Base-by-base conservation (phyloP, 2,113 vertebrate genomes). In the Cyanoramphus novaezelandiae region DNA sequence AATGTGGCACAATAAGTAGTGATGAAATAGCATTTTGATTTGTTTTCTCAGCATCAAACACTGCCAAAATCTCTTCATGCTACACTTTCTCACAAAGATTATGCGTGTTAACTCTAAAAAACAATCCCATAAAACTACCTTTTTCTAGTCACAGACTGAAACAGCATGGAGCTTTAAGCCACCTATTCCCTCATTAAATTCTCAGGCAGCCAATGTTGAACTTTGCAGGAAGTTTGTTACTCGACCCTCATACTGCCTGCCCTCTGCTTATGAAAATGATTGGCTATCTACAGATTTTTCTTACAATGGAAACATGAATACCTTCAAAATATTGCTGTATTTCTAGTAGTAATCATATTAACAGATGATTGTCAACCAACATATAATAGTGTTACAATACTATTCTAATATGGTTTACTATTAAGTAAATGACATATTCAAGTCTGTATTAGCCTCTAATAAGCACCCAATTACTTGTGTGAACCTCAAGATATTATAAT, bases 11-110 rank as follows among this genome's bases (percentile, higher is more conserved):
- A 83, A 87, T 2, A 0, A 93, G 55, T 43, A 76, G 29, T 27
- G 64, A 62, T 37, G 86, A 92, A 82, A 87, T 59, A 82, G 72
- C 39, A 35, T 92, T 96, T 94, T 95, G 74, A 94, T 93, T 95
- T 92, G 88, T 96, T 95, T 88, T 84, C 91, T 88, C 78, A 88
- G 53, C 28, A 81, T 96, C 75, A 78, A 14, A 67, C 13, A n/a
- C 31, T 90, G 76, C 64, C 87, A 90, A 92, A 92, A 86, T 47
- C 50, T 78, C 88, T 93, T 71, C 50, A 11, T 27, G 55, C 17
- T 78, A 77, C n/a, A 25, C 55, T 92, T 95, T 86, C 88, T 78
- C 50, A 83, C 50, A 70, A 37, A 86, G 71, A 88, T 86, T 50
- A 91, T 63, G 33, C 49, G 81, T 25, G 67, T 88, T 90, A 95